Evolutionary conservation across 1,140 invertebrate genomes (phyloP), one percentile per base, ranked within the genome.

Genomic region (Phocides pigmalion): DNA sequence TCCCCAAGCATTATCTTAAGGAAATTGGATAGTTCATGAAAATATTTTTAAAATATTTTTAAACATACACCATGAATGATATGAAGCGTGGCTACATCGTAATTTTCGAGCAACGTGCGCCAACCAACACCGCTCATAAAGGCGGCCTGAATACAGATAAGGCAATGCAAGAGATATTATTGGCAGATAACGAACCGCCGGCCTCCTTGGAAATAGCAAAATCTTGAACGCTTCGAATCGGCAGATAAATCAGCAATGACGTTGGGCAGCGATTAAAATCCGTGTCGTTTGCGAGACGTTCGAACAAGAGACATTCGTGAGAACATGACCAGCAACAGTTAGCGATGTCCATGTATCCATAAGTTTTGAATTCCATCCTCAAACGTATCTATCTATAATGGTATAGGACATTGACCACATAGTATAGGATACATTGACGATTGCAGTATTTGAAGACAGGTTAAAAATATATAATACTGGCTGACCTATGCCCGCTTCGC

Each of bases 191-290:
- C n/a, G 41, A 58, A 58, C 41, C 41, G 41, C 8, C 53, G 37
- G 53, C 53, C 53, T 58, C 54, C 54, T 58, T 44, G 65, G 66
- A 70, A 72, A 73, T 63, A 72, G 67, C 58, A 73, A 71, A 72
- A 68, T 64, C 62, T 68, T 61, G 58, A 62, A 62, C 50, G 51
- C 56, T 51, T 39, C 66, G 59, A 39, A 78, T 69, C 61, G 63
- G 59, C 42, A 76, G 76, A 85, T 84, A 87, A 85, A 87, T 87
- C 81, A 82, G 72, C 63, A 71, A 74, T 78, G 77, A 79, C 84
- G 73, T 70, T 81, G 75, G 72, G 49, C 74, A 72, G 72, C 79
- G 82, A 87, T 83, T 82, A 81, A 82, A 84, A 84, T 87, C 82
- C 82, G 75, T 77, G 79, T 80, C 76, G 76, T 79, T 68, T 76